phyloP scores from a whole-genome alignment of 2,888 invertebrate species.

The Caenorhabditis becei region DNA sequence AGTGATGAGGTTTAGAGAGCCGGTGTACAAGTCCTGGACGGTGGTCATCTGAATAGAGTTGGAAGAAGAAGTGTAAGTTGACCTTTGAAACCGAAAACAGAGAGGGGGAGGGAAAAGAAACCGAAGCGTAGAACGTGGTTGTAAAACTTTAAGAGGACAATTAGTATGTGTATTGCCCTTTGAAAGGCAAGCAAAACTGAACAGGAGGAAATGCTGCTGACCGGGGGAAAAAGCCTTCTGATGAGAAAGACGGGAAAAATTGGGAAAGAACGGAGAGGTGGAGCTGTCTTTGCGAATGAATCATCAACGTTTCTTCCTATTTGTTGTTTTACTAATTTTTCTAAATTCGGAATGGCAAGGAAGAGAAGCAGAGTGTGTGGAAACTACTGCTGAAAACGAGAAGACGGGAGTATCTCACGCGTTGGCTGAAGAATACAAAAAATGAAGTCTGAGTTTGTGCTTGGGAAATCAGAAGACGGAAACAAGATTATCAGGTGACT shows the following conservation, averaged over 20 bases:
- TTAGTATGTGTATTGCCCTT: conserved; percentile 25
- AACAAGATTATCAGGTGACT: conserved; percentile 1
- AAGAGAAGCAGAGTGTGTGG: neutral
- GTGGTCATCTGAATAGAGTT: conserved; percentile 12
- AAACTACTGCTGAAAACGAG: no score
- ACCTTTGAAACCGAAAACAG: neutral
- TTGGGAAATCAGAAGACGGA: neutral
- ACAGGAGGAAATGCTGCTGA: neutral
- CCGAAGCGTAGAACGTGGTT: conserved; percentile 8
- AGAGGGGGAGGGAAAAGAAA: neutral
- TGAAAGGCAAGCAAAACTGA: conserved; percentile 7
- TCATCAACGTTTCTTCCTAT: conserved; percentile 24
- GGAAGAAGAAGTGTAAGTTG: conserved; percentile 1
- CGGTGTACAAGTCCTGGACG: conserved; percentile 14
- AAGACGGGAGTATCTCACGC: neutral
- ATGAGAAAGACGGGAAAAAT: neutral
- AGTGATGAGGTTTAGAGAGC: conserved; percentile 22
- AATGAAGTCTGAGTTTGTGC: neutral
- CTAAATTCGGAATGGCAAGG: neutral
- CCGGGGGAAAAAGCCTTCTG: neutral
- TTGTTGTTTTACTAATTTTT: conserved; percentile 5
- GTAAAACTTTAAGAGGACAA: conserved; percentile 24
- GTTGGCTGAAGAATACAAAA: neutral
- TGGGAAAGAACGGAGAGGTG: neutral
- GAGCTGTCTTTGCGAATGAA: conserved; percentile 21